These are phyloP conservation scores for Brachionichthys hirsutus DNA, from an alignment of 2,113 vertebrate species.

Conservation along the genomic window DNA sequence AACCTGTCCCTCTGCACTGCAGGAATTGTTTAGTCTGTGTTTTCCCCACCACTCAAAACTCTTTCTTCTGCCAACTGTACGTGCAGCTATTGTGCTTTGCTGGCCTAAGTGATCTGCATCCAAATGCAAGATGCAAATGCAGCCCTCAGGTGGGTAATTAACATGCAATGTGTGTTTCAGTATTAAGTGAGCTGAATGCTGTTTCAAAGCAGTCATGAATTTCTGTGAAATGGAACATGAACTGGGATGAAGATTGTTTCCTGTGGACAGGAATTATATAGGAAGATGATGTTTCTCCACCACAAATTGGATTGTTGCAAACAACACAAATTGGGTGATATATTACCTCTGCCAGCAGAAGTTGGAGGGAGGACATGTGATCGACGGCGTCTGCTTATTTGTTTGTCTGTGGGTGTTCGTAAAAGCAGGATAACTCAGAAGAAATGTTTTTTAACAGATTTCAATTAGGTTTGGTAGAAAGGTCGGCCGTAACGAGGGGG, in stretches of 20 bases:
- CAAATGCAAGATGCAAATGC: conserved; percentile 40
- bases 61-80: conserved; percentile 27
- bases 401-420: too few relatives aligned
- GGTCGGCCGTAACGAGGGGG: too few relatives aligned
- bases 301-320: conserved; percentile 18
- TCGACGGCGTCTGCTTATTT: too few relatives aligned
- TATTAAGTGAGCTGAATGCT: conserved; percentile 64
- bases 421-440: too few relatives aligned
- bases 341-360: too few relatives aligned
- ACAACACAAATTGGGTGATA: conserved; percentile 6
- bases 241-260: conserved; percentile 25
- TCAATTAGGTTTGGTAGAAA: too few relatives aligned
- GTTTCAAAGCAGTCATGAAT: conserved; percentile 27
- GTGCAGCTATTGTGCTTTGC: conserved; percentile 49
- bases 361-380: too few relatives aligned
- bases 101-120: conserved; percentile 51
- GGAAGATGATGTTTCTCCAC: conserved; percentile 8
- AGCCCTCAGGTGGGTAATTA: conserved; percentile 43
- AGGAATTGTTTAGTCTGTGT: conserved; percentile 56
- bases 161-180: conserved; percentile 54
- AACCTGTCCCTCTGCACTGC: conserved; percentile 21
- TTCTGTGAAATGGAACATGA: conserved; percentile 25
- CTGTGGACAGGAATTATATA: conserved; percentile 18
- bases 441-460: too few relatives aligned
- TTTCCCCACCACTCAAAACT: conserved; percentile 30